Base-by-base conservation (phyloP, 2,888 invertebrate genomes). In the Oxyteleia sp. region DNA sequence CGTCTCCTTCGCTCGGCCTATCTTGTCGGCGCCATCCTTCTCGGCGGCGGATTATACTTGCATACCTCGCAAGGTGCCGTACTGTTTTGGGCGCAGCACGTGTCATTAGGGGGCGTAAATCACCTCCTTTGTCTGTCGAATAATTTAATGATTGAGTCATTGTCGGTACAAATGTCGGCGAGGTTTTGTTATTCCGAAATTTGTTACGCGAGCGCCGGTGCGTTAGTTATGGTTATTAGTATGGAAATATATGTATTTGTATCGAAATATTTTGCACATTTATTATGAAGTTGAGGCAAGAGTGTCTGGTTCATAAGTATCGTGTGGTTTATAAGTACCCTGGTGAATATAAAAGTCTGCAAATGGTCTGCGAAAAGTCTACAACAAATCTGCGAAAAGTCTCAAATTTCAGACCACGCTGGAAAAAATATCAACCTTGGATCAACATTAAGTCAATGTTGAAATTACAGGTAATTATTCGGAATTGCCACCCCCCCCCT, bases 31-130 rank as follows among this genome's bases (percentile, higher is more conserved):
- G 5, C 20, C 20, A 7, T 57, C 72, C 15, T 41, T 84, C 86
- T 88, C 87, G 84, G 85, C 35, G 15, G 18, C 38, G 80, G 88
- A 92, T 92, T 92, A 91, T 91, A 92, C 92, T 90, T 91, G 92
- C 91, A 92, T 92, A 91, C 90, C 87, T 86, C 75, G 84, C 84
- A 89, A 89, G 89, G 89, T 88, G 87, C 85, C 79, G 69, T 18
- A 49, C 66, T 41, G 64, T 38, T 78, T 75, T 55, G 43, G 61
- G 71, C 75, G 23, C 68, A 51, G 82, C 75, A 80, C 71, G 74
- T 75, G 84, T 84, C 84, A 84, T 84, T 84, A 84, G 53, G 53
- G 75, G 66, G 79, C 74, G 84, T 84, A 84, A 84, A 84, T 84
- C 84, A 84, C 76, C 71, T 45, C 55, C 69, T 55, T 51, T 29